Percentiles rank a stretch among this genome's conserved stretches.
These are phyloP conservation scores for Drosophila atripex DNA, from an alignment of 2,888 invertebrate species.

Conservation along the genomic window DNA sequence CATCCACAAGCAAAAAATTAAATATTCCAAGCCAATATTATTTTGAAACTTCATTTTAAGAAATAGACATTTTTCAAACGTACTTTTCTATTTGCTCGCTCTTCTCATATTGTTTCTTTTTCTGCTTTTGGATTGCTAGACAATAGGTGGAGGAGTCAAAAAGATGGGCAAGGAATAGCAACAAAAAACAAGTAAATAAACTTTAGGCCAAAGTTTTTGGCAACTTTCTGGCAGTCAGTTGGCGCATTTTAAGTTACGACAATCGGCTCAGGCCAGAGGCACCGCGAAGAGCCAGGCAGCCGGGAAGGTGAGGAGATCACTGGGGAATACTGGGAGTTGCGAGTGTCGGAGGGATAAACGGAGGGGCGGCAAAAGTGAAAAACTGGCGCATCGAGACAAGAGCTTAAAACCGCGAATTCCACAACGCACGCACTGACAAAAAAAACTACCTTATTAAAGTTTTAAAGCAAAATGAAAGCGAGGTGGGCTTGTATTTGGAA, in stretches of 20 bases:
- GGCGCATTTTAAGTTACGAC: conserved; percentile 75
- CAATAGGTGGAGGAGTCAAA: conserved; percentile 33
- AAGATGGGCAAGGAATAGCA: conserved; percentile 27
- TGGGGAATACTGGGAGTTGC: conserved; percentile 10
- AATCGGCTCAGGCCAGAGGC: conserved; percentile 58
- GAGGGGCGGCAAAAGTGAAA: conserved; percentile 55
- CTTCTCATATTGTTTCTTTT: background rate
- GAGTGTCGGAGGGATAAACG: conserved; percentile 12
- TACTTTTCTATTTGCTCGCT: background rate
- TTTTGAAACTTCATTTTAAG: background rate
- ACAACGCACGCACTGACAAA: conserved; percentile 36
- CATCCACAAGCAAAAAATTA: too few species aligned
- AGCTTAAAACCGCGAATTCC: conserved; percentile 69
- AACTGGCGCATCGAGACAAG: conserved; percentile 52
- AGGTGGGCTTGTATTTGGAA: too few species aligned
- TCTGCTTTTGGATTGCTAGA: conserved; percentile 25
- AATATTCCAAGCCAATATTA: background rate
- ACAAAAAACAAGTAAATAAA: conserved; percentile 73
- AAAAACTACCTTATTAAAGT: background rate
- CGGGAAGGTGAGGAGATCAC: conserved; percentile 13
- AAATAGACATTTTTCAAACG: background rate
- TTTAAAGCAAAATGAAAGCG: too few species aligned
- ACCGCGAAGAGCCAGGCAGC: background rate
- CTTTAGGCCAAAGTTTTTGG: conserved; percentile 68
- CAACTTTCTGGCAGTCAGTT: conserved; percentile 76